A percentile compares a stretch with the other conserved stretches of the same genome.
Evolutionary conservation across 2,797 vertebrate genomes (phyloP).

Genomic region (Coilia nasus): DNA sequence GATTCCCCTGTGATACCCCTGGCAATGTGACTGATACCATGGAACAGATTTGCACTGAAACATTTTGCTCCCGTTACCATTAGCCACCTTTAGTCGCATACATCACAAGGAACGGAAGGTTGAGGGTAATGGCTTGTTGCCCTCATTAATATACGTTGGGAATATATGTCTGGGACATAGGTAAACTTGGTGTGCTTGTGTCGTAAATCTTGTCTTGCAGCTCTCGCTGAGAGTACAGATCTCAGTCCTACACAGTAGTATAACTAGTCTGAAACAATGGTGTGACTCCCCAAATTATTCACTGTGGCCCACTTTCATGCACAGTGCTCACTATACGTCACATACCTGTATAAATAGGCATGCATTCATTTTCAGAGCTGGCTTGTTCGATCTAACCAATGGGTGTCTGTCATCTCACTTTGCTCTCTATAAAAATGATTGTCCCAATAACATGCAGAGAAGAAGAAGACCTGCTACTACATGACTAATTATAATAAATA

Average conservation of each 20-base stretch:
- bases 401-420: background rate
- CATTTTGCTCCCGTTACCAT: background rate
- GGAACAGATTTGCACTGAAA: background rate
- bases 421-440: background rate
- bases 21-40: background rate
- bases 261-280: slow-evolving; percentile 22
- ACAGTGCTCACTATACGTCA: background rate
- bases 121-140: slow-evolving; percentile 27
- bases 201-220: slow-evolving; percentile 20
- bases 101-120: background rate
- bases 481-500: too few relatives aligned
- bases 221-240: slow-evolving; percentile 30
- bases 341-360: slow-evolving; percentile 21
- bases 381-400: background rate
- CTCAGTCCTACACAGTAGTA: background rate
- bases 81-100: background rate
- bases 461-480: too few relatives aligned
- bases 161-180: background rate
- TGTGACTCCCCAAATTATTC: slow-evolving; percentile 34
- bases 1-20: slow-evolving; percentile 6
- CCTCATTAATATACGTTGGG: slow-evolving; percentile 31
- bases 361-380: slow-evolving; percentile 12
- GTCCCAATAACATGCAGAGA: too few relatives aligned
- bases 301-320: slow-evolving; percentile 35
- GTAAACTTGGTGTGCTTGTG: background rate